Base-by-base conservation (phyloP, 2,113 vertebrate genomes). In the Chascanopsetta lugubris region DNA sequence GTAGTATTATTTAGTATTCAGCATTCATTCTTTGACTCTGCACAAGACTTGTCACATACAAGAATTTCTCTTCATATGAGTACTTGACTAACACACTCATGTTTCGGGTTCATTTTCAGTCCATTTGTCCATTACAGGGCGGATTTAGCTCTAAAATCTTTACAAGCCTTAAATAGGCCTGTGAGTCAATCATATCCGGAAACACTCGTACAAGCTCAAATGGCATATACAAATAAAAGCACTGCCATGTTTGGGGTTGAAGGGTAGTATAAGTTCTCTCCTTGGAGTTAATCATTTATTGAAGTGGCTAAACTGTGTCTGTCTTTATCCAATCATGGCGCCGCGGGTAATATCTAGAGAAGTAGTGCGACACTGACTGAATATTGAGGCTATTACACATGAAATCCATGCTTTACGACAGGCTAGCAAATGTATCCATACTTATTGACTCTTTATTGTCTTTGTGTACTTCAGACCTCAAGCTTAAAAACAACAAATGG, bases 211-310 rank as follows among this genome's bases (percentile, higher is more conserved):
- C 1, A 7, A 12, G 22, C 22, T 40, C 21, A 49, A 48, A 27
- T 43, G 24, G 18, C 17, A 17, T 32, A 59, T 0, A 0, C n/a
- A 60, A 69, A 27, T 17, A 1, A 48, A 30, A 62, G 12, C n/a
- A 10, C 22, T 21, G 1, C 3, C 17, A 10, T 61, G 24, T 57
- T 75, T 57, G 17, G 8, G 25, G 43, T 55, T 34, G 29, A 15
- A 18, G 8, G 6, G 9, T 10, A 11, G 8, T 24, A 20, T 55
- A 13, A 1, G 15, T 20, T 27, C 3, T 56, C 13, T n/a, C n/a
- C n/a, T n/a, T 8, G 6, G 8, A 45, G 32, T 72, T 60, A 80
- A 72, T 82, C 3, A 70, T 57, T 76, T 8, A 61, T 59, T 69
- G 15, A 56, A 66, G 38, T 42, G 17, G 43, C 30, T 32, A 40